These are phyloP conservation scores for Oncorhynchus nerka DNA, from an alignment of 2,113 vertebrate genomes.

Conservation along the genomic window DNA sequence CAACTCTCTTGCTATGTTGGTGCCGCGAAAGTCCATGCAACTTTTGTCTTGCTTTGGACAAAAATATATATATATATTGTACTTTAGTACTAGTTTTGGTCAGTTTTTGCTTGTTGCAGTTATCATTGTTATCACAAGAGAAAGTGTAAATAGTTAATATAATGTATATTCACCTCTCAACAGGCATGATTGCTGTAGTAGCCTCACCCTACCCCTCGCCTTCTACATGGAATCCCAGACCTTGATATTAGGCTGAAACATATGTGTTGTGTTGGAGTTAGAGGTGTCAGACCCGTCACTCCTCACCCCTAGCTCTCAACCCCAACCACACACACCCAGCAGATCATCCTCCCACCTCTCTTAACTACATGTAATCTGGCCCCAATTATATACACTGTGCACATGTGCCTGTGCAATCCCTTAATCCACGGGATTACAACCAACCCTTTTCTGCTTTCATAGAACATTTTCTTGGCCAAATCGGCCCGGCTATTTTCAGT, in stretches of 20 bases:
- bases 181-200: no score
- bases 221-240: not conserved
- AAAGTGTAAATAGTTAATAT: no score
- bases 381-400: slow-evolving; percentile 60
- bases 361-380: slow-evolving; percentile 65
- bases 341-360: slow-evolving; percentile 41
- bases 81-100: no score
- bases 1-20: slow-evolving; percentile 17
- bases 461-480: slow-evolving; percentile 56
- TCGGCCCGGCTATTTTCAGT: slow-evolving; percentile 54
- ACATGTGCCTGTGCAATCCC: slow-evolving; percentile 64
- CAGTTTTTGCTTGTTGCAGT: no score
- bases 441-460: slow-evolving; percentile 65
- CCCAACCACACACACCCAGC: slow-evolving; percentile 6
- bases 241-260: slow-evolving; percentile 29
- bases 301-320: not conserved
- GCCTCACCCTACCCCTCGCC: not conserved
- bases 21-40: slow-evolving; percentile 25
- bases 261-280: slow-evolving; percentile 25
- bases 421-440: slow-evolving; percentile 69
- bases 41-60: slow-evolving; percentile 33
- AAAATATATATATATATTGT: not conserved
- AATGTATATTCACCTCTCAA: no score
- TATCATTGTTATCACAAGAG: no score
- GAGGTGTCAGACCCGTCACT: slow-evolving; percentile 26